Evolutionary conservation across 2,888 invertebrate genomes (phyloP).

Genomic region (Norana najaformis): DNA sequence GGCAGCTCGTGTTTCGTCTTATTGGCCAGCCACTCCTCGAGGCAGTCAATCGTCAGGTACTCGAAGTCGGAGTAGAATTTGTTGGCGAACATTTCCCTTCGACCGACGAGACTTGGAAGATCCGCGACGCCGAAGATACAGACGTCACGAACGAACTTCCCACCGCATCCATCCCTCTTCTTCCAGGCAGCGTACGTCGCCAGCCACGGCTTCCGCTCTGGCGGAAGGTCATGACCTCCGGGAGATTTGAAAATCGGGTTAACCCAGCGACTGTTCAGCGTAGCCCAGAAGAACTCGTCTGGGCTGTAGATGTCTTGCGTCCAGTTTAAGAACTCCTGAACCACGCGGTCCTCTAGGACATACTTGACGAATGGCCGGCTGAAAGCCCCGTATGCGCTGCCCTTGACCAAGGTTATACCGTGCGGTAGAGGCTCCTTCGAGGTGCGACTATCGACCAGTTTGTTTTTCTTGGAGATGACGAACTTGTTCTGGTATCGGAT

Average conservation of each 20-base stretch:
- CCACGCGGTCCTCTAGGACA: conserved; percentile 44
- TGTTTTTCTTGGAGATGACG: neutral
- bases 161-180: conserved; percentile 22
- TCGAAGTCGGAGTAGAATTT: conserved; percentile 53
- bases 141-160: conserved; percentile 44
- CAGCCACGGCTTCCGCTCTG: conserved; percentile 34
- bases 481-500: conserved; percentile 1
- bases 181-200: conserved; percentile 33
- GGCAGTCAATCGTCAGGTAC: conserved; percentile 49
- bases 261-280: conserved; percentile 48
- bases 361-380: conserved; percentile 50
- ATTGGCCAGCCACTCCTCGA: conserved; percentile 50
- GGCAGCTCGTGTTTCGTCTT: conserved; percentile 40
- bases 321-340: conserved; percentile 49
- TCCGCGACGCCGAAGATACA: conserved; percentile 51
- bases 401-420: conserved; percentile 48
- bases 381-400: conserved; percentile 52
- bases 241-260: conserved; percentile 50
- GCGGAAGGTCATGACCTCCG: conserved; percentile 47
- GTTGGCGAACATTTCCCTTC: conserved; percentile 57
- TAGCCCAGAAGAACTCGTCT: conserved; percentile 56
- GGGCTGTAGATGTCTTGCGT: conserved; percentile 50
- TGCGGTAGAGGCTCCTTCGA: conserved; percentile 45
- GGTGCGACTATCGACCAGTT: conserved; percentile 40
- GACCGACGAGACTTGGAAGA: conserved; percentile 33